Evolutionary conservation across 2,797 vertebrate species (phyloP), one percentile per base, ranked within the genome.

Genomic region (Anguilla marmorata): DNA sequence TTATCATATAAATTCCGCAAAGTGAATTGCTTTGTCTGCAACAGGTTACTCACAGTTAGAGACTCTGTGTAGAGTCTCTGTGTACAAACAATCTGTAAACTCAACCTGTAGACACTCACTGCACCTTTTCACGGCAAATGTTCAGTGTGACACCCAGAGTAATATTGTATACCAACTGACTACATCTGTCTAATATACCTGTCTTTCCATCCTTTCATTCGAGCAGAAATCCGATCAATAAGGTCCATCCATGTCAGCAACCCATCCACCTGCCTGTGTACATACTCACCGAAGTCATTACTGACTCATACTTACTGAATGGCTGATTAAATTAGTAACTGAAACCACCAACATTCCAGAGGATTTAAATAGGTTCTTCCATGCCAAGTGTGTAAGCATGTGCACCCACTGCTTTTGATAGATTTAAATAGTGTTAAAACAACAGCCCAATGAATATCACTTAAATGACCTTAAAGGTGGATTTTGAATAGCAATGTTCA

Each of bases 1-100:
- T 72, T 72, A 19, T 30, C 27, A 87, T 50, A 87, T 33, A 63
- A 87, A 87, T 87, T 84, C 80, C 87, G 52, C 48, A 30, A 45
- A 84, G 19, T 60, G n/a, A 37, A 11, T 48, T 58, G 50, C n/a
- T 41, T 82, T 56, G n/a, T 30, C 27, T 30, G 79, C 66, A 33
- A 5, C 27, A 21, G 60, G 41, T 52, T 66, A 50, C 50, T 37
- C 5, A 24, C 80, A 54, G 11, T 58, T 85, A 85, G 33, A 41
- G 11, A 1, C 3, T 41, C 11, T 11, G n/a, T 45, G 41, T 45
- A 5, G 41, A 9, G n/a, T 9, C 8, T 69, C 5, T 9, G n/a
- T 69, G 9, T 12, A 27, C 27, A 3, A 12, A 33, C 14, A 8
- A 12, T 52, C 11, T 52, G 50, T 12, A 9, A 8, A 12, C 50